These are phyloP conservation scores for Psettodes erumei DNA, from an alignment of 2,113 vertebrate species.

Conservation along the genomic window DNA sequence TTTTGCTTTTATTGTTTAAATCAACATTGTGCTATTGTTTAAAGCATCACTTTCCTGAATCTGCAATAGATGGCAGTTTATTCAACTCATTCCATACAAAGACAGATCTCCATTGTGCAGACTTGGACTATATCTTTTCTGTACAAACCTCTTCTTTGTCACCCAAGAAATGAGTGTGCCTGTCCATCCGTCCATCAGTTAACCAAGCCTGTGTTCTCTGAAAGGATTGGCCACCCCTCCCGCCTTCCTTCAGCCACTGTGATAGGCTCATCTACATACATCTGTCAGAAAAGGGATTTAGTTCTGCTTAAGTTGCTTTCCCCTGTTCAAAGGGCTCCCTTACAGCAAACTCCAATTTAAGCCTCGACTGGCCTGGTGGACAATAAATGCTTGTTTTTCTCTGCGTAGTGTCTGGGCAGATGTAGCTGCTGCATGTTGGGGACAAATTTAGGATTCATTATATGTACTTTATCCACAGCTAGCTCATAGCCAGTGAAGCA, in stretches of 20 bases:
- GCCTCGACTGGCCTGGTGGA: conserved; percentile 35
- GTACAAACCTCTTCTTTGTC: background rate
- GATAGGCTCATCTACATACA: conserved; percentile 78
- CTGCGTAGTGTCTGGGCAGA: conserved; percentile 53
- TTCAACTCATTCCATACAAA: no score
- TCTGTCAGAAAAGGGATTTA: conserved; percentile 80
- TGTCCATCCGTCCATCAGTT: conserved; percentile 27
- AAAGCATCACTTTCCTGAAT: no score
- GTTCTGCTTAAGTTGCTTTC: conserved; percentile 74
- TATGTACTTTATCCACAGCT: conserved; percentile 51
- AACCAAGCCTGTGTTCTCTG: conserved; percentile 16
- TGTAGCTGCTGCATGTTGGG: conserved; percentile 47
- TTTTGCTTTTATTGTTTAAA: no score
- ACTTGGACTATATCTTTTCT: background rate
- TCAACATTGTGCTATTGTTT: no score
- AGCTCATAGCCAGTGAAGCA: conserved; percentile 42
- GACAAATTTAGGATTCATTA: conserved; percentile 58
- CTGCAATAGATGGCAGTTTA: no score
- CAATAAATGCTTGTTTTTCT: conserved; percentile 65
- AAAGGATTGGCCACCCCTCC: conserved; percentile 21
- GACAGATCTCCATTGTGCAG: background rate
- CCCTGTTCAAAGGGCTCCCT: conserved; percentile 49
- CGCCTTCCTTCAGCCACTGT: conserved; percentile 59
- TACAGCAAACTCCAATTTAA: conserved; percentile 58
- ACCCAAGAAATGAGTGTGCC: background rate